Conservation (phyloP, 2,113 vertebrate genomes). For the Recurvirostra avosetta region DNA sequence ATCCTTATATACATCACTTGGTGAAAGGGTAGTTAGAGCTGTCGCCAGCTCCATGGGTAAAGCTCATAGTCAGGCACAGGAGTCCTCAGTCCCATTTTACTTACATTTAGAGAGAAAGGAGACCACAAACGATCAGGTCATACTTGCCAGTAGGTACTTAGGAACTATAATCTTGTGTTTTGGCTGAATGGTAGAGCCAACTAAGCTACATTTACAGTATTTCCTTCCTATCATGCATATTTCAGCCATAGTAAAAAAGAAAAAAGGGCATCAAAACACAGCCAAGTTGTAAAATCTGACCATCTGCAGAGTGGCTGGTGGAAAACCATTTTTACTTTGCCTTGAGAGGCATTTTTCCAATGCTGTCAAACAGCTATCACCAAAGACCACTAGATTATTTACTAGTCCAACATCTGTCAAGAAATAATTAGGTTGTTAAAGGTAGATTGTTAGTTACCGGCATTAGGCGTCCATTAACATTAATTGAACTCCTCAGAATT, state of each 20-base stretch:
- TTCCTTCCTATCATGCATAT: conserved; percentile 44
- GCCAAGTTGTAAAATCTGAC: conserved; percentile 47
- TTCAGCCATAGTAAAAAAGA: not conserved
- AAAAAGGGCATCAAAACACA: conserved; percentile 14
- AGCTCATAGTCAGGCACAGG: not conserved
- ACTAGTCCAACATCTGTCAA: conserved; percentile 63
- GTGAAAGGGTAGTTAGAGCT: not conserved
- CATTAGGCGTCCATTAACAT: conserved; percentile 56
- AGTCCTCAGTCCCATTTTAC: not conserved
- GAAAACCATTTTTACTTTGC: conserved; percentile 37
- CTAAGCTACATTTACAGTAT: not conserved
- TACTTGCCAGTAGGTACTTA: conserved; percentile 5
- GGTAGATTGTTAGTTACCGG: conserved; percentile 45
- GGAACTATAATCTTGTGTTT: not conserved
- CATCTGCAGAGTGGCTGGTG: conserved; percentile 29
- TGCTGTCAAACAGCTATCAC: conserved; percentile 34
- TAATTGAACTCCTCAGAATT: conserved; percentile 64
- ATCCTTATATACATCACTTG: not conserved
- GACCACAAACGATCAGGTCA: not conserved
- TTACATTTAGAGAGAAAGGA: not conserved
- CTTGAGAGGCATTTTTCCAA: conserved; percentile 41
- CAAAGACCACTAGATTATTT: conserved; percentile 58
- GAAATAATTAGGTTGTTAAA: conserved; percentile 65
- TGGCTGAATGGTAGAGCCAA: not conserved
- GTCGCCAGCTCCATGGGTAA: not conserved